phyloP scores from a whole-genome alignment of 2,797 vertebrate genomes.

The Gadopsis marmoratus region DNA sequence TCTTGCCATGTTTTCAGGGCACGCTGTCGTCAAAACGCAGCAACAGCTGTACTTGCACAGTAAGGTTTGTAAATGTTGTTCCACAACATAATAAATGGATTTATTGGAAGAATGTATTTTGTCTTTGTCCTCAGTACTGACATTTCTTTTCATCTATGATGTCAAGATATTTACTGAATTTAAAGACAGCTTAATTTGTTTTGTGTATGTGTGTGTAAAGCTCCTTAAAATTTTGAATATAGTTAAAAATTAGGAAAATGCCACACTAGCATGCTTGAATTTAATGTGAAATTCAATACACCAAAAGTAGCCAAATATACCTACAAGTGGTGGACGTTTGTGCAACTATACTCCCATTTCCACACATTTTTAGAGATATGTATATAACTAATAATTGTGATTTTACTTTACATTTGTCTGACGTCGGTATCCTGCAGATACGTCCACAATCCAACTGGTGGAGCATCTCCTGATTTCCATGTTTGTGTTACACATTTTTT shows the following conservation, averaged over 20 bases:
- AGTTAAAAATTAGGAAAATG: background rate
- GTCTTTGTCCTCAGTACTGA: too few relatives aligned
- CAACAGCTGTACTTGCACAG: constrained; percentile 73
- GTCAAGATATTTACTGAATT: too few relatives aligned
- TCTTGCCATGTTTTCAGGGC: constrained; percentile 70
- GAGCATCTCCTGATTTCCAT: background rate
- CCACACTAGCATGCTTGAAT: background rate
- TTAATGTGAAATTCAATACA: background rate
- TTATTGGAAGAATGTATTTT: constrained; percentile 48
- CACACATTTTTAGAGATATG: background rate
- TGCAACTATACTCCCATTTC: background rate
- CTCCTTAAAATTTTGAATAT: too few relatives aligned
- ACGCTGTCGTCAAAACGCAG: constrained; percentile 53
- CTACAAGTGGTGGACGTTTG: background rate
- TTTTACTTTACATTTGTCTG: background rate
- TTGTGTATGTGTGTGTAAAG: too few relatives aligned
- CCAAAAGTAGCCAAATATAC: background rate
- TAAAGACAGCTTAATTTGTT: too few relatives aligned
- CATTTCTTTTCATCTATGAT: too few relatives aligned
- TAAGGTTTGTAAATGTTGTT: constrained; percentile 81
- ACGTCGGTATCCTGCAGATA: background rate
- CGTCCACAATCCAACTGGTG: background rate
- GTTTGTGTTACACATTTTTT: background rate
- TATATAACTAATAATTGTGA: background rate
- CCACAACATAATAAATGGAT: constrained; percentile 81